Conservation (phyloP, 2,888 invertebrate genomes). For the Chymomyza fuscimana region DNA sequence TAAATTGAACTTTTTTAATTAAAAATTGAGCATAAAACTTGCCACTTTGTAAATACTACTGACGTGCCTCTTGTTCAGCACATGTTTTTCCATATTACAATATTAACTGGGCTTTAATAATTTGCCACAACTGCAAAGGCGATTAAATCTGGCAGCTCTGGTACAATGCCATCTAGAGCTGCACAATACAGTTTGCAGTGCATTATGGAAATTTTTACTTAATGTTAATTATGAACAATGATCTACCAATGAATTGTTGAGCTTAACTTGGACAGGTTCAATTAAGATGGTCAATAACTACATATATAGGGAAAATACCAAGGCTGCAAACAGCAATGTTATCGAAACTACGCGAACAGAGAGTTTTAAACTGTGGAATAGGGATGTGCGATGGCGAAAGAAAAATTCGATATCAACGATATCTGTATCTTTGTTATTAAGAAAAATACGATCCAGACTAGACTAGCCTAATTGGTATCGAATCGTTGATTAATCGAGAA, state of each 20-base stretch:
- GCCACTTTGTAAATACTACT: neutral
- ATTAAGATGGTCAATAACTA: neutral
- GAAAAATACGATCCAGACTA: too few species aligned
- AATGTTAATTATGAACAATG: neutral
- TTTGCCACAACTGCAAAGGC: neutral
- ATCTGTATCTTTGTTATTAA: too few species aligned
- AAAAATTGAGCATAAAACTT: neutral
- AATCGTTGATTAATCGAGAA: too few species aligned
- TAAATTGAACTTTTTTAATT: neutral
- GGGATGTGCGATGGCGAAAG: too few species aligned
- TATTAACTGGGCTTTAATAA: constrained; percentile 2
- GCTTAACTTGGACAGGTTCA: neutral
- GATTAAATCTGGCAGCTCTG: neutral
- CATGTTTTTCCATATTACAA: neutral
- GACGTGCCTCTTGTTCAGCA: neutral
- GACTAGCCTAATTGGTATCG: too few species aligned
- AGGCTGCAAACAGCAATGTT: neutral
- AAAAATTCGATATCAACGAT: too few species aligned
- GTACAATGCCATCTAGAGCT: neutral
- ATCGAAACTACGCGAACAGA: too few species aligned
- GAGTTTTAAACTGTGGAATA: too few species aligned
- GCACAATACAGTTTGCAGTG: neutral
- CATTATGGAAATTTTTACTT: neutral
- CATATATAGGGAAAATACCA: neutral
- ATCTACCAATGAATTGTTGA: neutral